These are phyloP conservation scores for Seriola rivoliana DNA, from an alignment of 2,113 vertebrate species.

Conservation along the genomic window DNA sequence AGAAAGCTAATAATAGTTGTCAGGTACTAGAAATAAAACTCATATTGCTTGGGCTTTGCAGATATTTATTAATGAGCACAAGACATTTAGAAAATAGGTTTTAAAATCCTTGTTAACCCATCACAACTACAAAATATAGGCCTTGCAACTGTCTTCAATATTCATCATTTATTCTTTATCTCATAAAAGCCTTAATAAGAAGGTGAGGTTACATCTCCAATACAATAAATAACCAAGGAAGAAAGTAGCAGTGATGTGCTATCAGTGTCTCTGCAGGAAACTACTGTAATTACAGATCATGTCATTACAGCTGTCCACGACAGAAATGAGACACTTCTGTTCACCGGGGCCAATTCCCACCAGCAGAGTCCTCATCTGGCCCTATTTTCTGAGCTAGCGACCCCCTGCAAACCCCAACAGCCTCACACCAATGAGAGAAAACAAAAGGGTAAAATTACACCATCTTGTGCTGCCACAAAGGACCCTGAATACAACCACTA, in stretches of 20 bases:
- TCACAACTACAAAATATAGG: neutral
- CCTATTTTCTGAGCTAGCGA: slow-evolving; percentile 36
- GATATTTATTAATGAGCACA: neutral
- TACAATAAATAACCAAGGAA: slow-evolving; percentile 5
- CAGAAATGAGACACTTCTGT: slow-evolving; percentile 51
- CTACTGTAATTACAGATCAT: slow-evolving; percentile 49
- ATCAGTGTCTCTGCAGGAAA: slow-evolving; percentile 42
- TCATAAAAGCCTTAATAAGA: neutral
- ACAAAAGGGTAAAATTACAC: slow-evolving; percentile 70
- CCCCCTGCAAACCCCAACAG: slow-evolving; percentile 46
- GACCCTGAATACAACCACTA: slow-evolving; percentile 36
- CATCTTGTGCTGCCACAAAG: slow-evolving; percentile 55
- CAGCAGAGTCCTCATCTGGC: slow-evolving; percentile 50
- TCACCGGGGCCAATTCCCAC: slow-evolving; percentile 44
- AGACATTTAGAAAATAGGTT: neutral
- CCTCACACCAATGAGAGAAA: slow-evolving; percentile 47
- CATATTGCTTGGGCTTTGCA: slow-evolving; percentile 18
- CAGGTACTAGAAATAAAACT: slow-evolving; percentile 39
- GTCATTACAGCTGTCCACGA: slow-evolving; percentile 52
- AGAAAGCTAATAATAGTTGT: slow-evolving; percentile 64
- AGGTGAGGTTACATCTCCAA: slow-evolving; percentile 5
- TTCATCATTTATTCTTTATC: neutral
- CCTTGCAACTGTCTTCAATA: neutral
- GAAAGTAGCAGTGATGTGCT: neutral
- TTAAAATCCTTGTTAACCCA: slow-evolving; percentile 8